These are phyloP conservation scores for Drosophila nigricruria DNA, from an alignment of 2,888 invertebrate species.

Conservation along the genomic window DNA sequence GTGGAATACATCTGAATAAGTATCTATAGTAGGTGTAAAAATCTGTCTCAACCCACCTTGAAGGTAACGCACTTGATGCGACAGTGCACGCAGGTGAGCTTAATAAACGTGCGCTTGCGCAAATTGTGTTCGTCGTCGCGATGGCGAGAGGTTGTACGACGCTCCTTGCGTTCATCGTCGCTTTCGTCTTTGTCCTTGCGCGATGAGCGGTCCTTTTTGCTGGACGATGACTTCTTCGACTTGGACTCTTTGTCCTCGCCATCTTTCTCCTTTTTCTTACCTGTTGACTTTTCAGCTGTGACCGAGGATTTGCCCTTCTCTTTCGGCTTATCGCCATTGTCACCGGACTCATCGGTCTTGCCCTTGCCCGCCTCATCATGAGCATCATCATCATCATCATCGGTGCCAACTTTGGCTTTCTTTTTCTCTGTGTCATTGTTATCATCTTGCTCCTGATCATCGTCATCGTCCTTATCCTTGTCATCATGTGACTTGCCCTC, in stretches of 20 bases:
- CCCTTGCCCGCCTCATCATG: constrained; percentile 56
- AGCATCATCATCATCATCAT: constrained; percentile 51
- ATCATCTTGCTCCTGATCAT: constrained; percentile 57
- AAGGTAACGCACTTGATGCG: constrained; percentile 91
- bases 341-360: constrained; percentile 85
- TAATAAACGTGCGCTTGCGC: constrained; percentile 87
- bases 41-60: constrained; percentile 85
- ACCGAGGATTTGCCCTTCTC: constrained; percentile 65
- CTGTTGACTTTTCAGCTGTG: constrained; percentile 71
- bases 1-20: constrained; percentile 8
- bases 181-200: constrained; percentile 83
- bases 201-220: constrained; percentile 73
- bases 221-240: constrained; percentile 68
- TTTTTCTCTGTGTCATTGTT: constrained; percentile 70
- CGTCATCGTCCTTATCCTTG: constrained; percentile 65
- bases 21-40: neutral
- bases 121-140: constrained; percentile 77
- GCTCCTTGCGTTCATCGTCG: constrained; percentile 79
- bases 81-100: constrained; percentile 92
- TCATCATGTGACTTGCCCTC: constrained; percentile 83
- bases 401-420: constrained; percentile 58
- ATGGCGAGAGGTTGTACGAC: constrained; percentile 65
- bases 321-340: constrained; percentile 74
- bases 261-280: constrained; percentile 85
- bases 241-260: constrained; percentile 80